Conservation (phyloP, 1,140 invertebrate genomes). For the Spodoptera frugiperda region DNA sequence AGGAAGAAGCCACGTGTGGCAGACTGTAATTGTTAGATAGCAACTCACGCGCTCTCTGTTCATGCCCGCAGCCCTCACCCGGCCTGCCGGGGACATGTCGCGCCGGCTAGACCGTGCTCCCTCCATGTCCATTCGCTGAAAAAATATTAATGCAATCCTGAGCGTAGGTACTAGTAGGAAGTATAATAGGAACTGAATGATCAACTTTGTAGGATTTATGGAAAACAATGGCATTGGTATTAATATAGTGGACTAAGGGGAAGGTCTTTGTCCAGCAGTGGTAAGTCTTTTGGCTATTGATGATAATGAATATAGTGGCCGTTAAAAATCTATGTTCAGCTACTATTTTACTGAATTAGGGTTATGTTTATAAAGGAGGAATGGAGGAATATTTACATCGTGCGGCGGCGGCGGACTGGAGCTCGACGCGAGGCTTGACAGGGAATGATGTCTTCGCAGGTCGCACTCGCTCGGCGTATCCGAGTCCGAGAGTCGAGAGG, state of each 20-base stretch:
- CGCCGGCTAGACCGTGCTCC: conserved; percentile 87
- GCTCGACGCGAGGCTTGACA: conserved; percentile 95
- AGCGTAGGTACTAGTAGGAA: too few species aligned
- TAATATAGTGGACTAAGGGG: too few species aligned
- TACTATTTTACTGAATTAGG: too few species aligned
- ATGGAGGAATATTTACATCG: conserved; percentile 63
- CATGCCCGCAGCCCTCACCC: conserved; percentile 90
- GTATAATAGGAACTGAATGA: background rate
- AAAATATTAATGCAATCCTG: background rate
- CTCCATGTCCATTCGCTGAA: conserved; percentile 77
- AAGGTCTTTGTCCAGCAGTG: too few species aligned
- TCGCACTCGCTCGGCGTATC: conserved; percentile 97
- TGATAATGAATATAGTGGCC: too few species aligned
- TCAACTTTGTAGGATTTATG: too few species aligned
- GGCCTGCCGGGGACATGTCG: conserved; percentile 92
- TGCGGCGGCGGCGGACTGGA: conserved; percentile 90
- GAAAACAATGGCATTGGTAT: too few species aligned
- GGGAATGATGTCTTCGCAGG: conserved; percentile 85
- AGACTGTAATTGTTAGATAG: too few species aligned
- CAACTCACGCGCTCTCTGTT: conserved; percentile 80
- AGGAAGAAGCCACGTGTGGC: too few species aligned
- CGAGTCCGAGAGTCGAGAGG: conserved; percentile 95
- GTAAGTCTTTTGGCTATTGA: too few species aligned
- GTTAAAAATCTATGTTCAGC: too few species aligned
- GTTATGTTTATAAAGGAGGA: background rate